Percentiles rank a stretch among this genome's conserved stretches.
Conservation (phyloP, 1,140 invertebrate genomes). For the Rhagoletis pomonella region DNA sequence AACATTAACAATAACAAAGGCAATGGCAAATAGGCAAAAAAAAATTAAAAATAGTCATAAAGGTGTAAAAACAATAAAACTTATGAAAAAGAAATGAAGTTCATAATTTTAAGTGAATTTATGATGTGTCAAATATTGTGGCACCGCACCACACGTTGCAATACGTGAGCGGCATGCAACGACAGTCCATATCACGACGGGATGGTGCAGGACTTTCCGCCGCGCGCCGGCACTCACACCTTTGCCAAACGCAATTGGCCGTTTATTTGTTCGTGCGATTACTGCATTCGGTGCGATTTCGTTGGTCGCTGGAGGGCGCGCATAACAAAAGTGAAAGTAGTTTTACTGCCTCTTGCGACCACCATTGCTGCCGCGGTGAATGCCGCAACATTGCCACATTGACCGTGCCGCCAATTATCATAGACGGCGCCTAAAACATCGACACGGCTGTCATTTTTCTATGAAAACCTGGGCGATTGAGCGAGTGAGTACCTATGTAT, state of each 20-base stretch:
- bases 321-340: constrained; percentile 34
- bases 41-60: neutral
- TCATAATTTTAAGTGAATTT: constrained; percentile 72
- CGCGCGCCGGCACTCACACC: neutral
- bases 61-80: constrained; percentile 44
- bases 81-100: constrained; percentile 53
- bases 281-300: neutral
- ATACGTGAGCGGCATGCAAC: constrained; percentile 61
- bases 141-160: constrained; percentile 13
- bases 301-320: neutral
- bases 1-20: neutral
- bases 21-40: neutral
- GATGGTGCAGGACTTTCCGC: constrained; percentile 12
- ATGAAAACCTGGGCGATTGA: neutral
- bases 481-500: neutral
- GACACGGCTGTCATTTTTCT: constrained; percentile 14
- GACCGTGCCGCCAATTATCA: constrained; percentile 20
- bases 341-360: constrained; percentile 14
- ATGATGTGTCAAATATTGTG: constrained; percentile 68
- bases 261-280: neutral
- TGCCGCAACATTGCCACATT: constrained; percentile 28
- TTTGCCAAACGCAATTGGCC: constrained; percentile 8
- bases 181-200: constrained; percentile 2
- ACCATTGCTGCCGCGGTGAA: constrained; percentile 4
- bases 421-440: constrained; percentile 20